phyloP scores from a whole-genome alignment of 2,797 vertebrate genomes.

The Sebastes aleutianus region DNA sequence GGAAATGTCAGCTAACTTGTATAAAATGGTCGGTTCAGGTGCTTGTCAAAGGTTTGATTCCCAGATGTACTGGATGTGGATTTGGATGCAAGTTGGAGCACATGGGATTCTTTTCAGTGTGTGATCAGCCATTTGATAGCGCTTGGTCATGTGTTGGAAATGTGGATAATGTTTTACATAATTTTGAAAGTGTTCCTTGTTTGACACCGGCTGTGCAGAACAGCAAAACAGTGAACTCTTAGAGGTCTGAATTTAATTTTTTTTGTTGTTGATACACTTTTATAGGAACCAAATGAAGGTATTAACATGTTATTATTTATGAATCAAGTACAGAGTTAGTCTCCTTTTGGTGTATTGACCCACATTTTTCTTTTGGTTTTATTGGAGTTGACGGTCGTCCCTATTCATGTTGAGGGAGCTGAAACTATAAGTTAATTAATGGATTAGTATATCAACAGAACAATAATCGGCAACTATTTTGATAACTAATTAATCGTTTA shows the following conservation, averaged over 20 bases:
- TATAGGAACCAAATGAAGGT: neutral
- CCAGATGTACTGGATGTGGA: conserved; percentile 12
- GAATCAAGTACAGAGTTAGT: neutral
- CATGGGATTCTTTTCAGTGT: conserved; percentile 49
- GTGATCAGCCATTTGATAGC: conserved; percentile 56
- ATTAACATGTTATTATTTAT: neutral
- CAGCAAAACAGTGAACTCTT: conserved; percentile 27
- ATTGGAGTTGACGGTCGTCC: neutral
- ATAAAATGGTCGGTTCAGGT: neutral
- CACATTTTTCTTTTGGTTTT: neutral
- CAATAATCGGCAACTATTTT: neutral
- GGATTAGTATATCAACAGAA: neutral
- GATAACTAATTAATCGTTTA: neutral
- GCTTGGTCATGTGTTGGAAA: conserved; percentile 63
- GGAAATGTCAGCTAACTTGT: neutral
- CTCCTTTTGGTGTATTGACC: conserved; percentile 6
- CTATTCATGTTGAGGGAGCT: neutral
- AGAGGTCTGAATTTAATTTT: neutral
- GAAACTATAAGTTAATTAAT: neutral
- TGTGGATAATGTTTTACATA: conserved; percentile 74
- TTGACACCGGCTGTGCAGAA: conserved; percentile 36
- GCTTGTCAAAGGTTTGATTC: neutral
- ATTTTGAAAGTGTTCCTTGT: conserved; percentile 70
- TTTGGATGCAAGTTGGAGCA: conserved; percentile 39
- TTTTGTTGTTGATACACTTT: neutral